These are phyloP conservation scores for Zygogramma bicolorata DNA, from an alignment of 2,888 invertebrate species.

Conservation along the genomic window DNA sequence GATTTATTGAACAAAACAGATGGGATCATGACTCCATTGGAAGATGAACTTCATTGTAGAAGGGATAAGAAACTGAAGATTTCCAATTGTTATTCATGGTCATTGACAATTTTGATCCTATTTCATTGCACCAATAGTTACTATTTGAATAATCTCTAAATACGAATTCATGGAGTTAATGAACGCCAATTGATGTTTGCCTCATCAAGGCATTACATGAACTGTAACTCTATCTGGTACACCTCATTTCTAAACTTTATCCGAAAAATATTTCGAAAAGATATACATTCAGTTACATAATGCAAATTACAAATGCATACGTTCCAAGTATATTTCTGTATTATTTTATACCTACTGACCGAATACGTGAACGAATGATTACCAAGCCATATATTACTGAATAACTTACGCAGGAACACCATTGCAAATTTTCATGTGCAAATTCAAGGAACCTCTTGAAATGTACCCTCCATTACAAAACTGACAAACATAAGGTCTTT, in stretches of 20 bases:
- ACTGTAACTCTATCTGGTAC: too few relatives aligned
- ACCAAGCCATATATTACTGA: not conserved
- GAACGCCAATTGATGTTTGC: too few relatives aligned
- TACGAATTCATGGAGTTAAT: too few relatives aligned
- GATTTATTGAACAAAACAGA: too few relatives aligned
- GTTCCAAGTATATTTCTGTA: not conserved
- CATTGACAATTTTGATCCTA: too few relatives aligned
- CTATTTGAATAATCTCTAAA: too few relatives aligned
- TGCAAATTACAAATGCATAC: not conserved
- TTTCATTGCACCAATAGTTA: too few relatives aligned
- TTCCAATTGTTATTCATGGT: too few relatives aligned
- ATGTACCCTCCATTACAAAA: slow-evolving; percentile 57
- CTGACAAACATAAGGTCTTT: slow-evolving; percentile 59
- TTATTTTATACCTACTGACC: slow-evolving; percentile 2
- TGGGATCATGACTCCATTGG: too few relatives aligned
- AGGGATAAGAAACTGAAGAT: too few relatives aligned
- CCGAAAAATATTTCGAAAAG: not conserved
- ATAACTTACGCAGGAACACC: slow-evolving; percentile 38
- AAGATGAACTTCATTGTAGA: too few relatives aligned
- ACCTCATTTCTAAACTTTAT: not conserved
- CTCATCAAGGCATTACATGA: too few relatives aligned
- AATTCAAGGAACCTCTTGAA: slow-evolving; percentile 56
- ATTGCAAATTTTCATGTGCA: slow-evolving; percentile 56
- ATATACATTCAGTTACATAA: not conserved
- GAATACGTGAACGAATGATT: not conserved